These are phyloP conservation scores for Heliconius charithonia DNA, from an alignment of 2,888 invertebrate genomes.

Conservation along the genomic window DNA sequence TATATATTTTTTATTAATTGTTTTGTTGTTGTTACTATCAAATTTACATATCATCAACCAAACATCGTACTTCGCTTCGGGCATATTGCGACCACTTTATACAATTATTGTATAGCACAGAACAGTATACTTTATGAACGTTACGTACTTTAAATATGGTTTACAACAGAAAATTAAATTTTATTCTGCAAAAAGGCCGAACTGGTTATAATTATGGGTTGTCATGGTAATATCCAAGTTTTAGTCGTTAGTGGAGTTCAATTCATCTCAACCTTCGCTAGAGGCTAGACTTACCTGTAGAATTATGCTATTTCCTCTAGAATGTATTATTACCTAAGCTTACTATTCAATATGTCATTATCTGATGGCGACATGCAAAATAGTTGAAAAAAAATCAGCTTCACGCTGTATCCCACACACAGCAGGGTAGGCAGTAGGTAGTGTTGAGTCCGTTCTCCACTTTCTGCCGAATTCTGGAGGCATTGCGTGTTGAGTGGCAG, in stretches of 20 bases:
- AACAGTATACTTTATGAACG: background rate
- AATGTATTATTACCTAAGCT: constrained; percentile 16
- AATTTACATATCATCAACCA: constrained; percentile 5
- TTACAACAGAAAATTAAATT: constrained; percentile 4
- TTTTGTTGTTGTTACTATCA: constrained; percentile 20
- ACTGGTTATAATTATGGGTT: constrained; percentile 27
- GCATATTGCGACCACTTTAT: constrained; percentile 24
- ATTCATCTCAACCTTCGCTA: constrained; percentile 29
- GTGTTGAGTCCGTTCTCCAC: no score
- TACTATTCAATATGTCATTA: constrained; percentile 10
- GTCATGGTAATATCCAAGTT: constrained; percentile 37
- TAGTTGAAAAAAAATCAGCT: background rate
- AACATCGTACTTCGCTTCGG: constrained; percentile 1
- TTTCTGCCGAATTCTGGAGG: no score
- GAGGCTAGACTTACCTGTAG: constrained; percentile 30
- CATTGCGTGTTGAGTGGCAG: no score
- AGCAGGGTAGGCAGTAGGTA: no score
- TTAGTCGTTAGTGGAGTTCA: constrained; percentile 32
- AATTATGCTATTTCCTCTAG: constrained; percentile 12
- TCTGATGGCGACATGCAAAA: background rate
- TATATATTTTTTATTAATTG: background rate
- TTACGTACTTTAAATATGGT: constrained; percentile 5
- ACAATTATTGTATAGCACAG: constrained; percentile 14
- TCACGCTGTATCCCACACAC: no score
- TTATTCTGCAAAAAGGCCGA: constrained; percentile 20